phyloP scores from a whole-genome alignment of 2,888 invertebrate genomes.

The Busseola fusca region DNA sequence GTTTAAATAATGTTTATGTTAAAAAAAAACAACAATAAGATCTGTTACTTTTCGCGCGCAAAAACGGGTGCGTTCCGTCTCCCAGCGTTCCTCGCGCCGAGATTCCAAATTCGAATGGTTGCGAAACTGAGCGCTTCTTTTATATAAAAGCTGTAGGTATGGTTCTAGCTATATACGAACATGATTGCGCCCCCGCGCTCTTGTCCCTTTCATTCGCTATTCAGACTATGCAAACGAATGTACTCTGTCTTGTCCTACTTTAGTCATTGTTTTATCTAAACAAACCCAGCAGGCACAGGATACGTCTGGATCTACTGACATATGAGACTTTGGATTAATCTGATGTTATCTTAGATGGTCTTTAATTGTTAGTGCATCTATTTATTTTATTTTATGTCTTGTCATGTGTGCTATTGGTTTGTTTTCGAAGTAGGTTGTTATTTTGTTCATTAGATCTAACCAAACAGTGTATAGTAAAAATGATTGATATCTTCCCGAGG shows the following conservation, averaged over 20 bases:
- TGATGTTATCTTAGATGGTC: slow-evolving; percentile 26
- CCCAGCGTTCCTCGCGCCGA: slow-evolving; percentile 82
- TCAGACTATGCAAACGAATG: slow-evolving; percentile 56
- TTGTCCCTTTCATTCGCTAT: slow-evolving; percentile 77
- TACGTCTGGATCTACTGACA: slow-evolving; percentile 49
- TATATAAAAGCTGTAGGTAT: slow-evolving; percentile 81
- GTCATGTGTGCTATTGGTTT: slow-evolving; percentile 6
- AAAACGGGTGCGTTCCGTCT: slow-evolving; percentile 73
- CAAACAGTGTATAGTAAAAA: background rate
- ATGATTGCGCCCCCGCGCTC: slow-evolving; percentile 79
- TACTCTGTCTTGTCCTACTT: slow-evolving; percentile 56
- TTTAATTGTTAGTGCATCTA: slow-evolving; percentile 38
- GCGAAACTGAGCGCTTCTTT: slow-evolving; percentile 84
- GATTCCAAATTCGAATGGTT: slow-evolving; percentile 86
- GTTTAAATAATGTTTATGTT: slow-evolving; percentile 51
- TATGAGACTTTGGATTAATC: slow-evolving; percentile 37
- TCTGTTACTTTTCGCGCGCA: slow-evolving; percentile 82
- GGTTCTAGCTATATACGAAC: slow-evolving; percentile 66
- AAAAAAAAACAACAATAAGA: slow-evolving; percentile 68
- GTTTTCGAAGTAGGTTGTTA: background rate
- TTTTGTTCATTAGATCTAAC: background rate
- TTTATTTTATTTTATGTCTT: slow-evolving; percentile 44
- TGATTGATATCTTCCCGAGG: background rate
- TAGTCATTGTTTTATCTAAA: slow-evolving; percentile 46
- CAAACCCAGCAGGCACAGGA: slow-evolving; percentile 43